Percentiles rank a stretch among this genome's conserved stretches.
These are phyloP conservation scores for Leptocoma aspasia DNA, from an alignment of 2,113 vertebrate genomes.

Conservation along the genomic window DNA sequence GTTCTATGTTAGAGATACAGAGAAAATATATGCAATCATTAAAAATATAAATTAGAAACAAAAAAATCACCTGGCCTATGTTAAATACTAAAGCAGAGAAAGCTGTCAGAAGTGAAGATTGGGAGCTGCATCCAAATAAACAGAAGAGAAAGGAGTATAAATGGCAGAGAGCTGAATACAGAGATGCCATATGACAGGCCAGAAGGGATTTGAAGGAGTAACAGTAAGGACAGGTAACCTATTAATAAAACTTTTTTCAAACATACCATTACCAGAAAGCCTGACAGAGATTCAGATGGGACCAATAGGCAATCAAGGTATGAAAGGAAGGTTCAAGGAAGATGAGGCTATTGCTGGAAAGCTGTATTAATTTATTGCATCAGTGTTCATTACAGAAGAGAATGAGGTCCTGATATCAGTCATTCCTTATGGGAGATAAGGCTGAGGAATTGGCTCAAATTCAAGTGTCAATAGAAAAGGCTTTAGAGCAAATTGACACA, in stretches of 20 bases:
- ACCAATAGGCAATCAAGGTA: constrained; percentile 31
- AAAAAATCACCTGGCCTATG: neutral
- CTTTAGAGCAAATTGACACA: constrained; percentile 52
- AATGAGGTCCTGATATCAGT: constrained; percentile 39
- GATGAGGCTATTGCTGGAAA: constrained; percentile 35
- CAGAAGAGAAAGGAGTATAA: neutral
- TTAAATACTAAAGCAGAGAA: neutral
- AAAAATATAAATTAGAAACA: neutral
- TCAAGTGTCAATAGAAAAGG: constrained; percentile 53
- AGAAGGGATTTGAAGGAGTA: constrained; percentile 28
- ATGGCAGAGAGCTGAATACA: neutral
- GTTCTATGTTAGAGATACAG: neutral
- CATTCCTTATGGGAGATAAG: constrained; percentile 40
- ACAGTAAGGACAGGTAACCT: constrained; percentile 13
- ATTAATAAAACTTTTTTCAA: constrained; percentile 42
- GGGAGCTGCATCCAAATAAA: neutral
- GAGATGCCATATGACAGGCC: neutral
- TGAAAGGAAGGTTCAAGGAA: constrained; percentile 35
- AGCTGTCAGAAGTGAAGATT: neutral
- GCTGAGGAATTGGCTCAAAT: constrained; percentile 45
- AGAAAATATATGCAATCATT: neutral
- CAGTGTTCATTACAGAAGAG: constrained; percentile 44
- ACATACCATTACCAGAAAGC: neutral
- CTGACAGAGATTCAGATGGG: constrained; percentile 39
- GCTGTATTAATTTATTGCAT: constrained; percentile 51